Evolutionary conservation across 2,888 invertebrate genomes (phyloP), one percentile per base, ranked within the genome.

Genomic region (Eilema caniola): DNA sequence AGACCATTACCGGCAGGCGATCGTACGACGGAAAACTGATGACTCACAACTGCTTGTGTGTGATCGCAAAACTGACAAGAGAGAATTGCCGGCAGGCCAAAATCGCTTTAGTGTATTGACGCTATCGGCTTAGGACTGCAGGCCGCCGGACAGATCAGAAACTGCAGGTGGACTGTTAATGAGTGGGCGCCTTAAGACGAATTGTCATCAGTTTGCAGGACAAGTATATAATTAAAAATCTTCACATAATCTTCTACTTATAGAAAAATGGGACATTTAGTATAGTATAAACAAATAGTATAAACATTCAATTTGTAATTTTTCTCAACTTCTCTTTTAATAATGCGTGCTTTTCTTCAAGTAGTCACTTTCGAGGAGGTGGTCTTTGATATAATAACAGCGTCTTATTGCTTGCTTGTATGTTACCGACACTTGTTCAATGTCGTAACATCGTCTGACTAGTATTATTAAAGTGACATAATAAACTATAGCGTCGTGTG

Each of bases 401-500:
- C 47, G 12, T 56, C 25, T 25, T 57, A 53, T 47, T 33, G 31
- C 28, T 62, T 53, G 60, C 31, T 47, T 23, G 61, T 61, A 62
- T 63, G 60, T 64, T 56, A 64, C 67, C 64, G 53, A 71, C 60
- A 71, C 64, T 67, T 67, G 63, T 67, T 53, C 23, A 25, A 24
- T 64, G 63, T 65, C 65, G 63, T 60, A 60, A 56, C 60, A 28
- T 53, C 63, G 69, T 64, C 60, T 66, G 62, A 23, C 31, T 41
- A 25, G 76, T 72, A 69, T 77, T 76, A 82, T 77, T 80, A 79
- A 75, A 79, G 67, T 72, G 78, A 79, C 75, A 76, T 72, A 73
- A 80, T 72, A 73, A 80, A 75, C 65, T 74, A 74, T 56, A 79
- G 73, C 73, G 74, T 77, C 76, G 83, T 83, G 60, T 74, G 74